Percentiles rank a stretch among this genome's conserved stretches.
These are phyloP conservation scores for Aporophyla lueneburgensis DNA, from an alignment of 2,888 invertebrate species.

Conservation along the genomic window DNA sequence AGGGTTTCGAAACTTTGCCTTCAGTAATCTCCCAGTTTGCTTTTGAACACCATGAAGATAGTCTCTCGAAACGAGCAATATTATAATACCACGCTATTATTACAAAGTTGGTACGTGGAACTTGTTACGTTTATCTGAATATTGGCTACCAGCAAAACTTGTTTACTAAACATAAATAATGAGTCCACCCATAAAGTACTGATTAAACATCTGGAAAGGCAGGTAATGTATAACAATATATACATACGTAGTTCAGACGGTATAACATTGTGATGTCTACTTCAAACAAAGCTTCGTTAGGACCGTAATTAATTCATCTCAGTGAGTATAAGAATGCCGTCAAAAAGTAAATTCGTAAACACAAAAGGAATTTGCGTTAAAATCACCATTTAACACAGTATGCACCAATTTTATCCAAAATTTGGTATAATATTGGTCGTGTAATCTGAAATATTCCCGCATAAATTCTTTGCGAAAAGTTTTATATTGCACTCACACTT, in stretches of 20 bases:
- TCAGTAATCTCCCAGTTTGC: too few relatives aligned
- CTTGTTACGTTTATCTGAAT: not conserved
- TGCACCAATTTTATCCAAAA: too few relatives aligned
- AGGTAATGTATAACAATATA: conserved; percentile 1
- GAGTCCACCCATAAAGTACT: not conserved
- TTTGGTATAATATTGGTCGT: too few relatives aligned
- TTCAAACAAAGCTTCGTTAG: conserved; percentile 11
- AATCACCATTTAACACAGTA: too few relatives aligned
- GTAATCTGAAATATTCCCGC: conserved; percentile 9
- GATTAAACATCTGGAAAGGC: not conserved
- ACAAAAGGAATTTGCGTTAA: too few relatives aligned
- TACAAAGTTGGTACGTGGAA: not conserved
- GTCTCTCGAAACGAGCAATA: too few relatives aligned
- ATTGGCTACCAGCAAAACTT: not conserved
- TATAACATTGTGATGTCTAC: not conserved
- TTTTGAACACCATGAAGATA: too few relatives aligned
- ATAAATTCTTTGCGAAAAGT: conserved; percentile 46
- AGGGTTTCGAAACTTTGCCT: too few relatives aligned
- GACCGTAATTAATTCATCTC: conserved; percentile 2
- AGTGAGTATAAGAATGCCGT: too few relatives aligned
- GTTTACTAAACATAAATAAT: conserved; percentile 11
- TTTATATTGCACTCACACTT: conserved; percentile 3
- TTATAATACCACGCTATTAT: not conserved
- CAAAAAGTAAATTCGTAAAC: too few relatives aligned
- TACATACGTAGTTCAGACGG: not conserved